Conservation (phyloP, 2,113 vertebrate genomes). For the Lepidiolamprologus cunningtoni region DNA sequence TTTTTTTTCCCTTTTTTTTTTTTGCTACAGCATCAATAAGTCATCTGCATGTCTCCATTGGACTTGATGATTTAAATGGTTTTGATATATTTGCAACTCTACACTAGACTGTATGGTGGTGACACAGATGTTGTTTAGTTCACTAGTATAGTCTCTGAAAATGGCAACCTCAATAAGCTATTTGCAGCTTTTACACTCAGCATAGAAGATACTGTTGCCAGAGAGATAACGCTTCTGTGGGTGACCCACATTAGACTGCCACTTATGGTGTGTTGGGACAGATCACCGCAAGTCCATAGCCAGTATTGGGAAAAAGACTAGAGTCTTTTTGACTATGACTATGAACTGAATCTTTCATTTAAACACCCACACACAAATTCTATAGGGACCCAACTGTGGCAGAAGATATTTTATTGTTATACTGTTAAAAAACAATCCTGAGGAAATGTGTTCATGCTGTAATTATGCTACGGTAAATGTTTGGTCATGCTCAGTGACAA, state of each 20-base stretch:
- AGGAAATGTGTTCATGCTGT: neutral
- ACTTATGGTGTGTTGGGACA: constrained; percentile 9
- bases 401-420: neutral
- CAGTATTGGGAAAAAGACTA: neutral
- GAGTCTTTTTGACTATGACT: neutral
- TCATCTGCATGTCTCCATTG: neutral
- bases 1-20: neutral
- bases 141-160: neutral
- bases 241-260: constrained; percentile 42
- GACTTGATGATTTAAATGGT: neutral
- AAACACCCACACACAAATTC: neutral
- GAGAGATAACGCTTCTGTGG: constrained; percentile 14
- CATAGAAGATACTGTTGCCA: constrained; percentile 30
- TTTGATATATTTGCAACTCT: neutral
- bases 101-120: neutral
- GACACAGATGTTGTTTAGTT: neutral
- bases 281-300: neutral
- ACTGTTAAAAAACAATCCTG: neutral
- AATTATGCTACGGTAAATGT: neutral
- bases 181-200: neutral
- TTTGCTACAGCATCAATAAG: neutral
- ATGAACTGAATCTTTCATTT: neutral
- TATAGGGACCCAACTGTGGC: neutral
- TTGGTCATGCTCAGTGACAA: neutral
- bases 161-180: neutral